These are phyloP conservation scores for Buteo buteo DNA, from an alignment of 2,113 vertebrate genomes.

Conservation along the genomic window DNA sequence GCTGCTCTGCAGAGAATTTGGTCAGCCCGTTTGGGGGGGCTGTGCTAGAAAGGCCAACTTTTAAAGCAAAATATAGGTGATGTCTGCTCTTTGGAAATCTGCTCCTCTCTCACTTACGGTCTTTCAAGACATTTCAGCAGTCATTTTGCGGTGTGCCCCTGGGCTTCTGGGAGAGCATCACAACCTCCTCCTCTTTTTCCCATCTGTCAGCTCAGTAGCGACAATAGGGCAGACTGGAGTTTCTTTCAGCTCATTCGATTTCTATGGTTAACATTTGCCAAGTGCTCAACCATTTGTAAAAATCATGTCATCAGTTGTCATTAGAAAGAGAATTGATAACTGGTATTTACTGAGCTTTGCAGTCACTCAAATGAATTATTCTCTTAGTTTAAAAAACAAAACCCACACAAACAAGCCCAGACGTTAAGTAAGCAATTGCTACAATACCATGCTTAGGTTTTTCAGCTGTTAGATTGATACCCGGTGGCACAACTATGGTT, in stretches of 20 bases:
- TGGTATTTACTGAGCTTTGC: constrained; percentile 4
- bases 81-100: neutral
- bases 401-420: neutral
- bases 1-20: neutral
- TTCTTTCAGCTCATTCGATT: constrained; percentile 51
- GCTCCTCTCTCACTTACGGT: neutral
- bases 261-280: constrained; percentile 45
- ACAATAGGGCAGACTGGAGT: constrained; percentile 36
- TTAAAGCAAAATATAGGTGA: neutral
- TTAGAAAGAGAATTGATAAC: constrained; percentile 55
- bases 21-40: neutral
- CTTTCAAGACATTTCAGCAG: constrained; percentile 8
- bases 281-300: constrained; percentile 56
- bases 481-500: neutral
- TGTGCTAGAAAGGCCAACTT: neutral
- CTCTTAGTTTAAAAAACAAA: neutral
- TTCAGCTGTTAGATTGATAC: constrained; percentile 4
- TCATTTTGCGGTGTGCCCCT: neutral
- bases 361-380: constrained; percentile 24
- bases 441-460: neutral
- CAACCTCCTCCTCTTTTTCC: constrained; percentile 39
- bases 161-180: constrained; percentile 39
- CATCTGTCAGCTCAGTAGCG: constrained; percentile 29
- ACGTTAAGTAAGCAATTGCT: neutral
- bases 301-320: constrained; percentile 62